Evolutionary conservation across 2,113 vertebrate species (phyloP), one percentile per base, ranked within the genome.

Genomic region (Hippolais icterina): DNA sequence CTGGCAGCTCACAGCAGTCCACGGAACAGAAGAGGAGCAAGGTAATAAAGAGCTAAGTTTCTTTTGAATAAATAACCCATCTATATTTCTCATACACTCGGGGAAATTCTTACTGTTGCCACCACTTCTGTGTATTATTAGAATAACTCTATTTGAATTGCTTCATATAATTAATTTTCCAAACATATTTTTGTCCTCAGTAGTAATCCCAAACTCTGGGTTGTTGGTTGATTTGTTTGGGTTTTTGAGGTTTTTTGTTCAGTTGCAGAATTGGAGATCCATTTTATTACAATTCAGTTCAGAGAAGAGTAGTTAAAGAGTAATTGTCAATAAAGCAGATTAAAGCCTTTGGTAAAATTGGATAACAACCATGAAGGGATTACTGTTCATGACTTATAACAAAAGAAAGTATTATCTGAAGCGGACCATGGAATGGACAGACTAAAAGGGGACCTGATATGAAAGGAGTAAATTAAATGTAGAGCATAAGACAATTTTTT

Each of bases 291-390:
- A 61, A 44, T 68, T 75, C 46, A 70, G 15, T 77, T 86, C 60
- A 75, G 83, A 63, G 42, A 27, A 70, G 44, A 77, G 41, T 47
- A 63, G 46, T 83, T 93, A n/a, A 88, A 83, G 42, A 90, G 41
- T 83, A 74, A 81, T 92, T 92, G 89, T 94, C 93, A 96, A 69
- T 92, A 94, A 68, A 87, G 74, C 65, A 76, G 81, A 84, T 95
- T 95, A 95, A 92, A 91, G 83, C 74, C 44, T 80, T 44, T 79
- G 44, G 87, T 82, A 87, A 94, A 95, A 89, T 61, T 68, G 77
- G 74, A 65, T 93, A 95, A 96, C 74, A 84, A 91, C 89, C 81
- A 41, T 94, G 77, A 96, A 91, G 77, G 70, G 74, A 94, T 97
- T 96, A 94, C 69, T 93, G 28, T 89, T 94, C 6, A 3, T 79